Evolutionary conservation across 2,888 invertebrate genomes (phyloP).

Genomic region (Cactoblastis cactorum): DNA sequence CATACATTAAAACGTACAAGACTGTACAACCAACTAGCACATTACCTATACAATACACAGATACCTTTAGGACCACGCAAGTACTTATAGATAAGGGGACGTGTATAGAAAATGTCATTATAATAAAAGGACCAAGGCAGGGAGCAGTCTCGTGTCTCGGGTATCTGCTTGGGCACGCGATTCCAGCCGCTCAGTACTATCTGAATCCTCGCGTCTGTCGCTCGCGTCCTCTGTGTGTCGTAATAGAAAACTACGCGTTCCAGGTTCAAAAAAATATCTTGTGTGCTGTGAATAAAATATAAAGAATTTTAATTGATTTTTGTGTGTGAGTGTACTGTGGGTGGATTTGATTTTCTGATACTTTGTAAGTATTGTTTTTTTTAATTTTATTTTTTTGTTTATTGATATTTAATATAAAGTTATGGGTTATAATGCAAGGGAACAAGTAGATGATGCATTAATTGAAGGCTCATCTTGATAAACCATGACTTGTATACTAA

Average conservation of each 20-base stretch:
- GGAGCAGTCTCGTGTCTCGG: constrained; percentile 17
- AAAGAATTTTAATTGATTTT: neutral
- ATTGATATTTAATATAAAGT: neutral
- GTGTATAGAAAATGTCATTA: constrained; percentile 30
- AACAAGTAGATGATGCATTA: too few species aligned
- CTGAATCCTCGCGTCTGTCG: neutral
- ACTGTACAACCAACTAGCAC: constrained; percentile 4
- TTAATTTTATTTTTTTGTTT: neutral
- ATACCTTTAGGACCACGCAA: constrained; percentile 20
- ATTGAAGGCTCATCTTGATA: too few species aligned
- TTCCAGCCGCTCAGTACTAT: constrained; percentile 2
- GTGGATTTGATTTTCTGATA: neutral
- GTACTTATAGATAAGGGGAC: constrained; percentile 25
- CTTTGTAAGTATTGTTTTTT: neutral
- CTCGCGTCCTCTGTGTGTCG: neutral
- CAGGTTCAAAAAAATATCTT: constrained; percentile 5
- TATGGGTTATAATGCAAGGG: neutral
- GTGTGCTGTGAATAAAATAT: constrained; percentile 3
- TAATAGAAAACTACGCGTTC: constrained; percentile 2
- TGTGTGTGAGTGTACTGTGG: constrained; percentile 11
- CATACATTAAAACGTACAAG: neutral
- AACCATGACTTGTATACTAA: too few species aligned
- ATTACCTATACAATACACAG: constrained; percentile 7
- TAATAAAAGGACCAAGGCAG: constrained; percentile 21
- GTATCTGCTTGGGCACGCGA: neutral